Base-by-base conservation (phyloP, 2,888 invertebrate species). In the Amphipyra berbera region DNA sequence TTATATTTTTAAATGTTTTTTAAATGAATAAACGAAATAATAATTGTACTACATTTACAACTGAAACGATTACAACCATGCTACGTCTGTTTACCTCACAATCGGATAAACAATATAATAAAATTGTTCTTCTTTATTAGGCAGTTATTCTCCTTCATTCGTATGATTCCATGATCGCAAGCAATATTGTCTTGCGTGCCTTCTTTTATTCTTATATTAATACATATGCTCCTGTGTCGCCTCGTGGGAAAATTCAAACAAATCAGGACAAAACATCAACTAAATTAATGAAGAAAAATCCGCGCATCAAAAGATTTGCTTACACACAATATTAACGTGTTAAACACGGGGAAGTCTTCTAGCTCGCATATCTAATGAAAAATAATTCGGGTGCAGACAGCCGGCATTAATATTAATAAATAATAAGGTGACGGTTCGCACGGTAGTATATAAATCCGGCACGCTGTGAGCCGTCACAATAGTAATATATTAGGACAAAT, bases 401-500 rank as follows among this genome's bases (percentile, higher is more conserved):
- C 76, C 68, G 71, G 81, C 89, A 92, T 93, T 92, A 89, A 93
- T 93, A 90, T 90, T 90, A 92, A 93, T 93, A 90, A 90, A 91
- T 90, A 92, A 89, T 88, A 90, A 88, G 88, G 88, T 86, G 90
- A 90, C 90, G 82, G 90, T 91, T 92, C 88, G 88, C 92, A 92
- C 89, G 88, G 88, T 82, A 85, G 86, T 90, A 88, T 84, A 92
- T 93, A 93, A 93, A 92, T 92, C 91, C 88, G 81, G 86, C 81
- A 79, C 84, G 90, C 87, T 88, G 88, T 76, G 84, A 84, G 86
- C 86, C 91, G 93, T 92, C 93, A 93, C 92, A 93, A 92, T 92
- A 91, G 90, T 91, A 89, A 92, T 93, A 93, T 93, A 93, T 93
- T 93, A 91, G 92, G 92, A 92, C 94, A 91, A 92, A 93, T 93